These are phyloP conservation scores for Nannospalax galili DNA, from an alignment of 2,113 vertebrate genomes.

Conservation along the genomic window DNA sequence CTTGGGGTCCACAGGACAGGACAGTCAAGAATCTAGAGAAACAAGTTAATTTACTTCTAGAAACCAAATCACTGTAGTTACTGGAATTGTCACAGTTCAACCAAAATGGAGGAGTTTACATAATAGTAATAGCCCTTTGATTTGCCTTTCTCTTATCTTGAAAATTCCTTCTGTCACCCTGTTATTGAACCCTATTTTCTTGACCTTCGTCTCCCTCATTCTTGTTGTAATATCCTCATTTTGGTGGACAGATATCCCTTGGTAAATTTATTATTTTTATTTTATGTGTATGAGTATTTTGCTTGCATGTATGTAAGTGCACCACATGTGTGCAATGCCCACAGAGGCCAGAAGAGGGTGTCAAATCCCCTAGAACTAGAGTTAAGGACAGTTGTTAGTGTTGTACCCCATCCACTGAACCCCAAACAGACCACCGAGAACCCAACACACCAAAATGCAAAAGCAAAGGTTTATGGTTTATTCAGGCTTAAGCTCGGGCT, in stretches of 20 bases:
- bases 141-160: neutral
- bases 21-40: neutral
- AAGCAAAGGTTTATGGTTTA: too few relatives aligned
- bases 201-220: neutral
- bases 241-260: neutral
- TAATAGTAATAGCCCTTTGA: neutral
- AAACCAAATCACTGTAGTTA: neutral
- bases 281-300: too few relatives aligned
- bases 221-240: neutral
- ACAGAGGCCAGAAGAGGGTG: too few relatives aligned
- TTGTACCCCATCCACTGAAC: too few relatives aligned
- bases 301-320: too few relatives aligned
- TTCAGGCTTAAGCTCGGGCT: too few relatives aligned
- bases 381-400: too few relatives aligned
- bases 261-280: neutral
- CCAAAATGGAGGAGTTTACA: neutral
- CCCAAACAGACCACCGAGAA: too few relatives aligned
- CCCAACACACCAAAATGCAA: too few relatives aligned
- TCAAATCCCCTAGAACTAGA: too few relatives aligned
- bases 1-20: neutral
- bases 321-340: too few relatives aligned
- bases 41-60: neutral
- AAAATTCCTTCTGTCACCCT: neutral
- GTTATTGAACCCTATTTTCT: neutral
- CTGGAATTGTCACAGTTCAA: neutral